phyloP scores from a whole-genome alignment of 1,140 invertebrate species.

The Aphelinus atriplicis region DNA sequence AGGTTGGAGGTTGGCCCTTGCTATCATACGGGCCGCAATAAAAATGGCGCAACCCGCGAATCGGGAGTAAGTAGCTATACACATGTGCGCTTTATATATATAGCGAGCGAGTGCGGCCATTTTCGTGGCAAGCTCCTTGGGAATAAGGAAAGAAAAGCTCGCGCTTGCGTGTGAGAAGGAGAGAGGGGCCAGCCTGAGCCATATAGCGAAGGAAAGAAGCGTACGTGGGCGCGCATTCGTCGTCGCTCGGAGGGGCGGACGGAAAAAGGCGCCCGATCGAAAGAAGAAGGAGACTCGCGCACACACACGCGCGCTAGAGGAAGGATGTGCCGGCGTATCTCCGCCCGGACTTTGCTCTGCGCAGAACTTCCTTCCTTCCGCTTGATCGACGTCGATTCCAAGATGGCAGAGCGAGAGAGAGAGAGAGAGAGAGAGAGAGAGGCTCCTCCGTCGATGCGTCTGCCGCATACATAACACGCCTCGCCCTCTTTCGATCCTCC shows the following conservation, averaged over 20 bases:
- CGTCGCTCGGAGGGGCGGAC: conserved; percentile 24
- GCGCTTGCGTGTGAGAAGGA: too few species aligned
- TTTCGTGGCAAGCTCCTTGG: neutral
- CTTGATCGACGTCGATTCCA: conserved; percentile 60
- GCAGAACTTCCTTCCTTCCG: conserved; percentile 59
- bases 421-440: conserved; percentile 19
- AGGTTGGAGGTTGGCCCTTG: too few species aligned
- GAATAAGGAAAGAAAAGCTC: conserved; percentile 12
- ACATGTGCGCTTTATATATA: neutral
- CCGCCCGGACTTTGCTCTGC: conserved; percentile 48
- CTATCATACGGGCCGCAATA: too few species aligned
- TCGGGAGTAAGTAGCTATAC: neutral
- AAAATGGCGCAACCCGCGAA: too few species aligned
- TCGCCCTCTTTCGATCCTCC: conserved; percentile 28
- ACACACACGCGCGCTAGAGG: conserved; percentile 40
- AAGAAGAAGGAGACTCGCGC: conserved; percentile 43
- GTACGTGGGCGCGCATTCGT: conserved; percentile 40
- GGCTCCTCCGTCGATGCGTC: neutral
- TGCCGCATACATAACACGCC: conserved; percentile 32
- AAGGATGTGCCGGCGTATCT: conserved; percentile 31
- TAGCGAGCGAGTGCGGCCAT: conserved; percentile 14
- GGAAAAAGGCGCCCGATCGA: conserved; percentile 13
- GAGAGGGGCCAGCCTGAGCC: neutral
- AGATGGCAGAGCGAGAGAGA: conserved; percentile 52
- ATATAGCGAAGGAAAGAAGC: conserved; percentile 20